Evolutionary conservation across 2,888 invertebrate species (phyloP).

Genomic region (Agrotis puta): DNA sequence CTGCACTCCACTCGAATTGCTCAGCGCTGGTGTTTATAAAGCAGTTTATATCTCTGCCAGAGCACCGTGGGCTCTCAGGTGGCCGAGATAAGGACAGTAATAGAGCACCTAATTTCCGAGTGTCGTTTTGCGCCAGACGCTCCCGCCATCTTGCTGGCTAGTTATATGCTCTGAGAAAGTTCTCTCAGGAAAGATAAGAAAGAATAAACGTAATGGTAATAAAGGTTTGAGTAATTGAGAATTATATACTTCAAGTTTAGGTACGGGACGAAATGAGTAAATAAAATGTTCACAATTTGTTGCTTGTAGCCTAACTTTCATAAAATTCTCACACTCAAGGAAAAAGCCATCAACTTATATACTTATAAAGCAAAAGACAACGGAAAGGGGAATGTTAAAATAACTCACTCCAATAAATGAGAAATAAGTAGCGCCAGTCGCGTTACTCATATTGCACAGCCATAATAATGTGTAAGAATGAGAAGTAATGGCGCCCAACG

Average conservation of each 20-base stretch:
- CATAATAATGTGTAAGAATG: slow-evolving; percentile 63
- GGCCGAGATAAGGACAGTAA: slow-evolving; percentile 65
- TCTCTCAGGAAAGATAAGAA: slow-evolving; percentile 33
- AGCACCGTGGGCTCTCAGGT: slow-evolving; percentile 50
- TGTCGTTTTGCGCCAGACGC: slow-evolving; percentile 58
- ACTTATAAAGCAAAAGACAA: slow-evolving; percentile 42
- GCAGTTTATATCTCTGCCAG: slow-evolving; percentile 44
- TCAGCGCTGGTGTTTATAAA: slow-evolving; percentile 44
- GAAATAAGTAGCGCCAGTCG: slow-evolving; percentile 59
- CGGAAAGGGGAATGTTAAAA: slow-evolving; percentile 38
- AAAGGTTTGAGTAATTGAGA: slow-evolving; percentile 41
- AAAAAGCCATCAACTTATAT: slow-evolving; percentile 8
- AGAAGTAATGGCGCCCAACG: slow-evolving; percentile 64
- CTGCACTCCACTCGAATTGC: slow-evolving; percentile 22
- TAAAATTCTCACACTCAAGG: slow-evolving; percentile 10
- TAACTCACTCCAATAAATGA: slow-evolving; percentile 65
- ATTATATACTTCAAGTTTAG: background rate
- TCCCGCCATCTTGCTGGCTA: slow-evolving; percentile 32
- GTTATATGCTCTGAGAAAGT: slow-evolving; percentile 25
- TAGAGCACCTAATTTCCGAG: slow-evolving; percentile 69
- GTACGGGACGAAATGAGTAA: background rate
- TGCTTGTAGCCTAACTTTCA: background rate
- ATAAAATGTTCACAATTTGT: background rate
- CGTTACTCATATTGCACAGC: slow-evolving; percentile 58
- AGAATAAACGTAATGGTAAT: slow-evolving; percentile 25